Evolutionary conservation across 2,888 invertebrate genomes (phyloP), one percentile per base, ranked within the genome.

Genomic region (Periphyllus acericola): DNA sequence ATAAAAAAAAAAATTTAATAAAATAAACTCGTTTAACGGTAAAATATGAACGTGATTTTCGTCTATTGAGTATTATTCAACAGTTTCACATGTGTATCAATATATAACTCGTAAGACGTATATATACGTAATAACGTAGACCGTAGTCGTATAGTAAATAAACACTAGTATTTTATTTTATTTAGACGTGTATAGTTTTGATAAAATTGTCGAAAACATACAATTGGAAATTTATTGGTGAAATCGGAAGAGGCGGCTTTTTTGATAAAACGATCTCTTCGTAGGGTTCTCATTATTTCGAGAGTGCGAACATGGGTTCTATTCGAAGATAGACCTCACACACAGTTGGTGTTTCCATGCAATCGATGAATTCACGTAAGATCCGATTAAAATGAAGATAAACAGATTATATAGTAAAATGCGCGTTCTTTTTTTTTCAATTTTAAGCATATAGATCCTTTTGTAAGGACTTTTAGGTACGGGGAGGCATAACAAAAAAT

Each of bases 201-300:
- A 11, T 46, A 11, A 11, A 46, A 14, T 46, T 46, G 46, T 46
- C 21, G 4, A 19, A n/a, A n/a, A 25, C 9, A 60, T 25, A 60
- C 60, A 60, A 60, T 60, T 25, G 60, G 25, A 52, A 78, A 78
- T 78, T 52, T 52, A 78, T 55, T 25, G 55, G 78, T 55, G 78
- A 78, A 78, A 78, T 78, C 52, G 9, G 21, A 32, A 21, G 32
- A 17, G 29, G 32, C 11, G 32, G 55, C 25, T 55, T 78, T 55
- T 76, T 76, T 29, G 76, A 60, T 25, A 46, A 46, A 46, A 46
- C 3, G 0, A 4, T 60, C 25, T 60, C 1, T 25, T 60, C 60
- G 6, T 60, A 60, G 25, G 55, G 4, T 60, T 60, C 25, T 34
- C 34, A 79, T 79, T 34, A 55, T 79, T 55, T 79, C 5, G 34